Evolutionary conservation across 2,888 invertebrate genomes (phyloP).

Genomic region (Glaucopsyche alexis): DNA sequence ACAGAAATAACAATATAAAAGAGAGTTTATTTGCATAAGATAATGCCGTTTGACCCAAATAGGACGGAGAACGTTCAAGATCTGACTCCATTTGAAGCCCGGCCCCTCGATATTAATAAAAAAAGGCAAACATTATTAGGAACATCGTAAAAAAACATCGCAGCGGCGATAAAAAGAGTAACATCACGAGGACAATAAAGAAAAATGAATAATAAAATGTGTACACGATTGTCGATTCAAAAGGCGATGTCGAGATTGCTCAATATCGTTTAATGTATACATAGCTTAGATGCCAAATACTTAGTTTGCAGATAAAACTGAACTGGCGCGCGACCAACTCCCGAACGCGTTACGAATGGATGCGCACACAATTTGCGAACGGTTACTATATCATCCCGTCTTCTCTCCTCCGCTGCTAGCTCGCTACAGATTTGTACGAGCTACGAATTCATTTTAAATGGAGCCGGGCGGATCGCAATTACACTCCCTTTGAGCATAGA

Average conservation of each 20-base stretch:
- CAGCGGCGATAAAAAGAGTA: conserved; percentile 13
- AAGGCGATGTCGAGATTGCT: conserved; percentile 60
- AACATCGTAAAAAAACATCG: conserved; percentile 12
- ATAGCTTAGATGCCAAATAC: conserved; percentile 73
- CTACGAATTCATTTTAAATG: conserved; percentile 75
- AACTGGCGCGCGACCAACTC: conserved; percentile 75
- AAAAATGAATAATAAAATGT: conserved; percentile 28
- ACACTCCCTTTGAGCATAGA: conserved; percentile 74
- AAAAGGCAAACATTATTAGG: not conserved
- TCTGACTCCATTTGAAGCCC: not conserved
- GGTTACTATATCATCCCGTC: conserved; percentile 42
- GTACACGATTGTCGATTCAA: conserved; percentile 48
- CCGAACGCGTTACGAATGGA: conserved; percentile 68
- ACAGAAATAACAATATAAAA: not conserved
- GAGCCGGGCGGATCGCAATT: conserved; percentile 71
- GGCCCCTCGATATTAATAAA: conserved; percentile 16
- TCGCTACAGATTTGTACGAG: conserved; percentile 69
- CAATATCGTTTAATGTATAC: conserved; percentile 73
- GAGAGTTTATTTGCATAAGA: conserved; percentile 19
- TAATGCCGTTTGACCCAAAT: conserved; percentile 9
- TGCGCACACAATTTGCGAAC: conserved; percentile 61
- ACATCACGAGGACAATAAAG: conserved; percentile 21
- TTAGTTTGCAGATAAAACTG: conserved; percentile 71
- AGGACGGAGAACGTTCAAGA: not conserved
- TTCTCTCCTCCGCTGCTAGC: conserved; percentile 48